phyloP scores from a whole-genome alignment of 2,113 vertebrate species.

The Grammomys dolichurus region DNA sequence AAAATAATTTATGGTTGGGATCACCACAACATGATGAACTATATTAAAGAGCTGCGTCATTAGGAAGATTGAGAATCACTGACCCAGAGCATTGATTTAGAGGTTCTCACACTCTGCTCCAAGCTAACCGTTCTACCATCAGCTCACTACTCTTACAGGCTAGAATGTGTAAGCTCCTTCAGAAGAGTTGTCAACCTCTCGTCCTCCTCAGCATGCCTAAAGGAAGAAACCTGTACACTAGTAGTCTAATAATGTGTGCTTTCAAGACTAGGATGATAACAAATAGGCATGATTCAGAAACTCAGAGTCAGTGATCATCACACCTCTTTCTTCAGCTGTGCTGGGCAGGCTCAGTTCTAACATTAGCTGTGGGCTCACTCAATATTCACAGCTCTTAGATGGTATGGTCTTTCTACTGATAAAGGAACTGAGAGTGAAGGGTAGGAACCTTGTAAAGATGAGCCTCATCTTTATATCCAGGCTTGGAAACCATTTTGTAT shows the following conservation, averaged over 20 bases:
- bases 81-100: background rate
- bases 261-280: background rate
- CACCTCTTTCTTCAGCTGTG: background rate
- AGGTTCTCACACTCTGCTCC: background rate
- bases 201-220: background rate
- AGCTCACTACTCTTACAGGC: background rate
- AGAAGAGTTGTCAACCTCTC: background rate
- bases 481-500: background rate
- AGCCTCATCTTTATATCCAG: background rate
- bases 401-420: background rate
- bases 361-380: background rate
- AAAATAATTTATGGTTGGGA: background rate
- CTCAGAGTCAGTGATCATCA: background rate
- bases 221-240: background rate
- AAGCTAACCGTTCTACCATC: background rate
- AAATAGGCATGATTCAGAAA: background rate
- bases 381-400: background rate
- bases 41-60: background rate
- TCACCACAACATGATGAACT: background rate
- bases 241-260: background rate
- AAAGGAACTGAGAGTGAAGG: background rate
- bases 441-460: background rate
- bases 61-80: background rate
- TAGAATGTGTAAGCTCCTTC: background rate
- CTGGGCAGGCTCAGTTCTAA: background rate